A percentile compares a stretch with the other conserved stretches of the same genome.
Conservation (phyloP, 2,888 invertebrate species). For the Frankliniella intonsa region DNA sequence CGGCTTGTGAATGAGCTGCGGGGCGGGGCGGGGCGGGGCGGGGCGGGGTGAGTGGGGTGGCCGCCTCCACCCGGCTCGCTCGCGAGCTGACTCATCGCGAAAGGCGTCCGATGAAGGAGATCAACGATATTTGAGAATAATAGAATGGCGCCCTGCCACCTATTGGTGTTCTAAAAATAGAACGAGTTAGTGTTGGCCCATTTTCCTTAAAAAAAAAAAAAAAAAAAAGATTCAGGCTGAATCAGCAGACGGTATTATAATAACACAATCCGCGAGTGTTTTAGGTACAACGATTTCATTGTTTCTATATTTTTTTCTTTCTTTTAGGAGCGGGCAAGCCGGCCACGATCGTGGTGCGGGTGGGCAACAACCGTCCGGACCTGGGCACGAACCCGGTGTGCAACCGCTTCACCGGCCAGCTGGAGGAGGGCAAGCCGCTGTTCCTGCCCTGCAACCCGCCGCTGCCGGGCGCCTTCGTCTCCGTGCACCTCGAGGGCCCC, state of each 20-base stretch:
- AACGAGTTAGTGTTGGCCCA: too few species aligned
- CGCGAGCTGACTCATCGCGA: too few species aligned
- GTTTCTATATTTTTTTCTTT: neutral
- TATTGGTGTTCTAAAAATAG: too few species aligned
- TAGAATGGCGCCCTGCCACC: too few species aligned
- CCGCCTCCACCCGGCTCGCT: too few species aligned
- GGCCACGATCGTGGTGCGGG: constrained; percentile 81
- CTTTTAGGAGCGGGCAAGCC: constrained; percentile 66
- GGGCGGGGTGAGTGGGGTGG: too few species aligned
- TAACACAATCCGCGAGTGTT: too few species aligned
- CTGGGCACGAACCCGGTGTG: constrained; percentile 87
- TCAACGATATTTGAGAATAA: too few species aligned
- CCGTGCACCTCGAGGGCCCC: constrained; percentile 79
- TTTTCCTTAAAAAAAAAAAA: neutral
- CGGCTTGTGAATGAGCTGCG: too few species aligned
- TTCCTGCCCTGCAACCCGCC: constrained; percentile 92
- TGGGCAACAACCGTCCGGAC: constrained; percentile 89
- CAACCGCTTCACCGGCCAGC: constrained; percentile 78
- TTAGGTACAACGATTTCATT: too few species aligned
- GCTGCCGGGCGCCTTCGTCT: constrained; percentile 92
- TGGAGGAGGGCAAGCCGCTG: constrained; percentile 85
- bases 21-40: too few species aligned
- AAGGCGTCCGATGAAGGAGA: too few species aligned
- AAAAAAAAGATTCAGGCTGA: neutral
- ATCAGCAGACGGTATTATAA: neutral